Base-by-base conservation (phyloP, 2,888 invertebrate species). In the Brachyptera putata region DNA sequence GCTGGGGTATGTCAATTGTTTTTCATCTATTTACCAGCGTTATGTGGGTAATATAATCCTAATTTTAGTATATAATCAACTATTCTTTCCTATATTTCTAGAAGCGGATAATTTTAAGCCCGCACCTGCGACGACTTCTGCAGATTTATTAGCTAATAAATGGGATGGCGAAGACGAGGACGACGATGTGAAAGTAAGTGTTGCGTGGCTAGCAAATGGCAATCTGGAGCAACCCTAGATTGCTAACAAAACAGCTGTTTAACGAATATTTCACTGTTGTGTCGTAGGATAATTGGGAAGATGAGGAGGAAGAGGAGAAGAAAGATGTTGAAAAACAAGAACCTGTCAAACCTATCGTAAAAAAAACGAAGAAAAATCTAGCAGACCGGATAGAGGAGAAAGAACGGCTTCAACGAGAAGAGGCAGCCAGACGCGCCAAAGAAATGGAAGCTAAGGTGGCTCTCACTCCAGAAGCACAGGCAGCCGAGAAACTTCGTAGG, bases 231-330 rank as follows among this genome's bases (percentile, higher is more conserved):
- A 53, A 25, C 26, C 49, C 16, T 34, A 34, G 21, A 18, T 21
- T 53, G 36, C 11, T 18, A 18, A 36, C 14, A 25, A 16, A 53
- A 22, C 53, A 53, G 53, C 53, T 53, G 53, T 61, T 57, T 14
- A 43, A 18, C 13, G 34, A 13, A 5, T 30, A 53, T 30, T 18
- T 50, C 26, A 58, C 5, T 36, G n/a, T 26, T n/a, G n/a, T n/a
- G n/a, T 66, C 69, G 11, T 75, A 95, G 94, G 95, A 95, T 71
- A 92, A 88, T 75, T 95, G 95, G 95, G 95, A 95, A 74, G 93
- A 93, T 77, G 77, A 76, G 39, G 75, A 74, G n/a, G 88, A 91
- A 67, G 86, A 85, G 71, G 91, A 91, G 69, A 87, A 89, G 69
- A 87, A 87, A 71, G 87, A 86, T 70, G 85, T 86, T 69, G 86